phyloP scores from a whole-genome alignment of 2,113 vertebrate species.

The Spermophilus dauricus region DNA sequence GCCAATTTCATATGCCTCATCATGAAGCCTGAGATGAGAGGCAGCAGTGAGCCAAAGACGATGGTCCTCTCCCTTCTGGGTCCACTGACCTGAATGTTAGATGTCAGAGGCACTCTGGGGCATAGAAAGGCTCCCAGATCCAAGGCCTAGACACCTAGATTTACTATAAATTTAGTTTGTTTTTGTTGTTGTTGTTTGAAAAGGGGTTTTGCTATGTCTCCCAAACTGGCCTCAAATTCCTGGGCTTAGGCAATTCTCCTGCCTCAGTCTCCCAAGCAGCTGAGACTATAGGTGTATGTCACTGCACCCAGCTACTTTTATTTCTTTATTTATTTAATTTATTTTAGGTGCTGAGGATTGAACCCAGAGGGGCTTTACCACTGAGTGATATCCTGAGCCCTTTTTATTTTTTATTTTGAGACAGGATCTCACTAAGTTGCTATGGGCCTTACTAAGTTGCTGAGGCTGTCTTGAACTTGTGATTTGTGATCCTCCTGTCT shows the following conservation, averaged over 20 bases:
- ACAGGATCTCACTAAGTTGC: too few species aligned
- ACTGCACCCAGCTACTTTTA: background rate
- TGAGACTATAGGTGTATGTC: background rate
- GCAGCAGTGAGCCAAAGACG: background rate
- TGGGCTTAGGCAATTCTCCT: background rate
- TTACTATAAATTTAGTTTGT: background rate
- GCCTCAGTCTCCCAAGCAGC: background rate
- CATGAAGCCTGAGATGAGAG: background rate
- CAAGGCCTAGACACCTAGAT: background rate
- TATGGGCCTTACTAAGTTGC: too few species aligned
- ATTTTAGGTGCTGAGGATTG: too few species aligned
- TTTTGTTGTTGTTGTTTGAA: background rate
- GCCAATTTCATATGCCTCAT: background rate
- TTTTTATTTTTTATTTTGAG: too few species aligned
- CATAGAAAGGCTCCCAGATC: background rate
- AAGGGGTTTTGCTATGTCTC: background rate
- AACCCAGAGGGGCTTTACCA: too few species aligned
- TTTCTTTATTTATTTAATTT: background rate
- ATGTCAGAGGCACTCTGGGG: too few species aligned
- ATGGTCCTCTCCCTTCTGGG: too few species aligned
- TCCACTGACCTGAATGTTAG: accelerated
- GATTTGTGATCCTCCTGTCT: too few species aligned
- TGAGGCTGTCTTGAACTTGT: too few species aligned
- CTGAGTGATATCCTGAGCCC: too few species aligned
- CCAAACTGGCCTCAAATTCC: background rate